Conservation (phyloP, 2,113 vertebrate genomes). For the Calonectris borealis region DNA sequence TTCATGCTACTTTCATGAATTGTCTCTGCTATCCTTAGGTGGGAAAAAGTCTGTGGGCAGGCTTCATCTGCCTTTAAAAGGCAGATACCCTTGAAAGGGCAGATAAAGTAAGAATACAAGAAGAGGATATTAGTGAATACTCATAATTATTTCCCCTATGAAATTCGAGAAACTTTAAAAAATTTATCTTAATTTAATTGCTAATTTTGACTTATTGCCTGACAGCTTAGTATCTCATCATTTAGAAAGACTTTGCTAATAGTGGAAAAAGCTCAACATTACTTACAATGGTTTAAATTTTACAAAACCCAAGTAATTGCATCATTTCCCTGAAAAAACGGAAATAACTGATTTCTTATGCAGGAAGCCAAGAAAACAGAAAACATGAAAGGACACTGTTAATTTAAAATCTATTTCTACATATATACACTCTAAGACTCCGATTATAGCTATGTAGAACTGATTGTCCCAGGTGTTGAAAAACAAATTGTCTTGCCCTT, state of each 20-base stretch:
- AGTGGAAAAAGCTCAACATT: not conserved
- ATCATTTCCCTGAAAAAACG: not conserved
- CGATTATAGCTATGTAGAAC: not conserved
- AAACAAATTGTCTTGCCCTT: not conserved
- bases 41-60: not conserved
- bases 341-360: not conserved
- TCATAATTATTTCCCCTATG: not conserved
- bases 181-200: not conserved
- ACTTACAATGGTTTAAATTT: not conserved
- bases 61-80: not conserved
- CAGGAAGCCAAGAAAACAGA: not conserved
- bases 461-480: not conserved
- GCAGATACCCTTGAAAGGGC: not conserved
- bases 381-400: not conserved
- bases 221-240: not conserved
- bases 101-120: not conserved
- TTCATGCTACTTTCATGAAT: not conserved
- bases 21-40: not conserved
- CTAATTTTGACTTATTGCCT: conserved; percentile 8
- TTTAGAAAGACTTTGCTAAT: not conserved
- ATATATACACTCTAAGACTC: not conserved
- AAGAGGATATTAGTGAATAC: not conserved
- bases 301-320: not conserved
- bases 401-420: not conserved
- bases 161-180: not conserved